Conservation (phyloP, 23 tunicate species). For the Corella eumyota region DNA sequence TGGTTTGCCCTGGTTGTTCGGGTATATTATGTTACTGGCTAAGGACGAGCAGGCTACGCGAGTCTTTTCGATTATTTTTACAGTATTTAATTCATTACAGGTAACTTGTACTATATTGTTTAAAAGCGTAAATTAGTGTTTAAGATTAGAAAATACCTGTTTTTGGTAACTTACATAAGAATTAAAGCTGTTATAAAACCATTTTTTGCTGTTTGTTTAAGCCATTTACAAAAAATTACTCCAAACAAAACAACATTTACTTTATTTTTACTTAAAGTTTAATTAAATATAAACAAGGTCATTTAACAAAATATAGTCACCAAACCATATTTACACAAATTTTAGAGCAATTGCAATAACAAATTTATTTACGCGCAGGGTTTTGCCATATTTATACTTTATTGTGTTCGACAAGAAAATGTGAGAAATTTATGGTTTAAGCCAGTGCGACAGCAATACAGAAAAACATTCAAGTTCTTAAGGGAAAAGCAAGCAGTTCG, state of each 20-base stretch:
- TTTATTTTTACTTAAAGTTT: neutral
- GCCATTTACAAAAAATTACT: neutral
- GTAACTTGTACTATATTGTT: slow-evolving; percentile 20
- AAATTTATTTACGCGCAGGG: slow-evolving; percentile 23
- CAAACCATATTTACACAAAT: neutral
- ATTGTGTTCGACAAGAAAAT: slow-evolving; percentile 66
- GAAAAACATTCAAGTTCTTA: too few species aligned
- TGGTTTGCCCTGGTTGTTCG: slow-evolving; percentile 81
- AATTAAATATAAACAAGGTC: neutral
- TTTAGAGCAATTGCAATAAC: neutral
- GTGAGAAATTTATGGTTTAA: slow-evolving; percentile 48
- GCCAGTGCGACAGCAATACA: slow-evolving; percentile 15
- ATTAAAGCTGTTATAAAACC: too few species aligned
- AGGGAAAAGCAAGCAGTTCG: too few species aligned
- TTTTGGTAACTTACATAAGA: too few species aligned
- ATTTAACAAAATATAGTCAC: neutral
- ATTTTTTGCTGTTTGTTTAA: too few species aligned
- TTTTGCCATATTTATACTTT: slow-evolving; percentile 40
- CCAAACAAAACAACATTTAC: neutral
- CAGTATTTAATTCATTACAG: slow-evolving; percentile 68
- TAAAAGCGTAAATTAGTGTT: too few species aligned
- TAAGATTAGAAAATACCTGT: too few species aligned
- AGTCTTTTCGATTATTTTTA: slow-evolving; percentile 45
- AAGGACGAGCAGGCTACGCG: slow-evolving; percentile 26
- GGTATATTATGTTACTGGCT: slow-evolving; percentile 49